These are phyloP conservation scores for Magallana nippona DNA, from an alignment of 2,888 invertebrate species.

Conservation along the genomic window DNA sequence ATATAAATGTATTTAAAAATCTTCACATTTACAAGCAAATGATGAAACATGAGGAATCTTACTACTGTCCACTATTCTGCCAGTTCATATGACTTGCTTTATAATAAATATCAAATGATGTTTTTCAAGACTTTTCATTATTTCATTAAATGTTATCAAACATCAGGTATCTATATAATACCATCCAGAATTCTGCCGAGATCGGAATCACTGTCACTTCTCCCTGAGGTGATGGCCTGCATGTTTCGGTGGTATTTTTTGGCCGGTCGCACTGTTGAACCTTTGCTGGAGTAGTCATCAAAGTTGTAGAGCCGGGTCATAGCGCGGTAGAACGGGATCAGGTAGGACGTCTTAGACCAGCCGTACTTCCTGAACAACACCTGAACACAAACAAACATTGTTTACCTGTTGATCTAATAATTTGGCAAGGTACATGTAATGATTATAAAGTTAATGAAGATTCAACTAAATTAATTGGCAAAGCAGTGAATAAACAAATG, in stretches of 20 bases:
- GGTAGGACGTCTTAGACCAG: conserved; percentile 75
- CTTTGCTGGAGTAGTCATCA: conserved; percentile 78
- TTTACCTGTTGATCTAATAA: too few species aligned
- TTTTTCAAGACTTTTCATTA: too few species aligned
- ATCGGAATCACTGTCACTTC: conserved; percentile 49
- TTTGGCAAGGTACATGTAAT: too few species aligned
- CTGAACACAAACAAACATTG: conserved; percentile 55
- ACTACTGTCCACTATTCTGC: conserved; percentile 61
- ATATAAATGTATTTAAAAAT: neutral
- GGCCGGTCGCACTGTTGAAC: conserved; percentile 75
- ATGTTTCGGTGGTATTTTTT: conserved; percentile 75
- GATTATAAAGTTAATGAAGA: too few species aligned
- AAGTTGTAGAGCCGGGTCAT: conserved; percentile 72
- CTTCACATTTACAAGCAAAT: too few species aligned
- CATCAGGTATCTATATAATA: too few species aligned
- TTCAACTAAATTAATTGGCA: too few species aligned
- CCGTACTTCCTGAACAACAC: conserved; percentile 78
- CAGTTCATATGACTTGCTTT: neutral
- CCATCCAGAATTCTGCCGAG: conserved; percentile 64
- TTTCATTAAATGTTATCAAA: too few species aligned
- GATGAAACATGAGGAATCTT: too few species aligned
- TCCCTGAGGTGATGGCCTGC: conserved; percentile 48
- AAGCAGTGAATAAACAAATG: too few species aligned
- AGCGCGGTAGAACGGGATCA: conserved; percentile 74
- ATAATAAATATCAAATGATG: too few species aligned